phyloP scores from a whole-genome alignment of 2,113 vertebrate genomes.

The Lutjanus erythropterus region DNA sequence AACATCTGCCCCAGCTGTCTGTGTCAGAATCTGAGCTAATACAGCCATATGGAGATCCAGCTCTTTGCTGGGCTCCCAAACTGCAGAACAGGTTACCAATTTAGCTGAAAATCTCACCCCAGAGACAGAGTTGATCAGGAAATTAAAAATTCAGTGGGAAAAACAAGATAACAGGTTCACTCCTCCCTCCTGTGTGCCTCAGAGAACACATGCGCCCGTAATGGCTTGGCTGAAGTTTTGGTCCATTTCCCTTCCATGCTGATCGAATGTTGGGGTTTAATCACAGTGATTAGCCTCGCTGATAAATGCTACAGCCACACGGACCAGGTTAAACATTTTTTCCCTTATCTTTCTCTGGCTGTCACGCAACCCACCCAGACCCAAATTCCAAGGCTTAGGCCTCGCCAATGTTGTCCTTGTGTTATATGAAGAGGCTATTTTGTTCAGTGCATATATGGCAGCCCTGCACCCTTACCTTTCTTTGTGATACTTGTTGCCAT shows the following conservation, averaged over 20 bases:
- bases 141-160: conserved; percentile 64
- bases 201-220: not conserved
- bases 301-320: conserved; percentile 59
- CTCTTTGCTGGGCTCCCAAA: conserved; percentile 3
- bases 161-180: conserved; percentile 57
- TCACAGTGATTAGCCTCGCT: conserved; percentile 65
- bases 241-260: conserved; percentile 45
- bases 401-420: not conserved
- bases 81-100: conserved; percentile 31
- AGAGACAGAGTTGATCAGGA: conserved; percentile 62
- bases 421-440: conserved; percentile 24
- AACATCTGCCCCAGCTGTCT: conserved; percentile 68
- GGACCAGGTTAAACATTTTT: conserved; percentile 24
- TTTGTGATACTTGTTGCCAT: conserved; percentile 27
- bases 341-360: conserved; percentile 54
- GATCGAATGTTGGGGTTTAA: conserved; percentile 67
- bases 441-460: not conserved
- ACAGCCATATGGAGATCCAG: conserved; percentile 48
- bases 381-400: conserved; percentile 27
- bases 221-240: conserved; percentile 25
- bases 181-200: not conserved
- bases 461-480: not conserved
- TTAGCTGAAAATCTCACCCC: conserved; percentile 33
- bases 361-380: conserved; percentile 50
- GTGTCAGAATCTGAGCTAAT: conserved; percentile 39